A percentile compares a stretch with the other conserved stretches of the same genome.
These are phyloP conservation scores for Strix uralensis DNA, from an alignment of 2,113 vertebrate genomes.

Conservation along the genomic window DNA sequence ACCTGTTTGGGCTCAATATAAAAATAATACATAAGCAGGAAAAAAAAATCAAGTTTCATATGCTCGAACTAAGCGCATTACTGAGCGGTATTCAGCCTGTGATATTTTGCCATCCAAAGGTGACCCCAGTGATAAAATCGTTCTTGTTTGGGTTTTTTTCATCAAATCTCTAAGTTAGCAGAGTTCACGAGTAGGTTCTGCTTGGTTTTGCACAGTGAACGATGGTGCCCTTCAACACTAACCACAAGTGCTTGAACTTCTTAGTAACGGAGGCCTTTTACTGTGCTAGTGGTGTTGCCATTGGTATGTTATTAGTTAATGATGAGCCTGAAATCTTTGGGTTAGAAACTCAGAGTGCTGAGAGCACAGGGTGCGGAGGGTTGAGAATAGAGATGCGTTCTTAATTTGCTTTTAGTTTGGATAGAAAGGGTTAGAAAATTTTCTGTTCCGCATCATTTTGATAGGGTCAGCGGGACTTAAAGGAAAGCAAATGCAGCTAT, in stretches of 20 bases:
- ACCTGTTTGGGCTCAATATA: fast-evolving
- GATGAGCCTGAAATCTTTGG: not conserved
- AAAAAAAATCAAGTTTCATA: fast-evolving
- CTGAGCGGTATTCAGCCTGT: too few species aligned
- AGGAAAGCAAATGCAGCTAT: not conserved
- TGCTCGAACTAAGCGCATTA: fast-evolving
- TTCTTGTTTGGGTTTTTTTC: not conserved
- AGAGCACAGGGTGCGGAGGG: too few species aligned
- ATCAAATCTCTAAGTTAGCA: not conserved
- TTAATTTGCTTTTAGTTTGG: not conserved
- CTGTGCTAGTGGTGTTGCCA: fast-evolving
- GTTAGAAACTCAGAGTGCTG: fast-evolving
- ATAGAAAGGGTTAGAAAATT: not conserved
- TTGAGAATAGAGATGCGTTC: fast-evolving
- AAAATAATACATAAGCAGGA: fast-evolving
- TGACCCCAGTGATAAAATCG: not conserved
- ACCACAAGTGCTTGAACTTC: fast-evolving
- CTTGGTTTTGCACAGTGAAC: not conserved
- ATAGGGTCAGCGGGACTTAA: not conserved
- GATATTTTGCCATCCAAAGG: fast-evolving
- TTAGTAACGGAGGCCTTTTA: fast-evolving
- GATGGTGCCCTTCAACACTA: fast-evolving
- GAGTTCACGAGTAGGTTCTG: fast-evolving
- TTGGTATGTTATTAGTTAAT: not conserved
- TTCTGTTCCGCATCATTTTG: fast-evolving